These are phyloP conservation scores for Hypothenemus hampei DNA, from an alignment of 1,140 invertebrate species.

Conservation along the genomic window DNA sequence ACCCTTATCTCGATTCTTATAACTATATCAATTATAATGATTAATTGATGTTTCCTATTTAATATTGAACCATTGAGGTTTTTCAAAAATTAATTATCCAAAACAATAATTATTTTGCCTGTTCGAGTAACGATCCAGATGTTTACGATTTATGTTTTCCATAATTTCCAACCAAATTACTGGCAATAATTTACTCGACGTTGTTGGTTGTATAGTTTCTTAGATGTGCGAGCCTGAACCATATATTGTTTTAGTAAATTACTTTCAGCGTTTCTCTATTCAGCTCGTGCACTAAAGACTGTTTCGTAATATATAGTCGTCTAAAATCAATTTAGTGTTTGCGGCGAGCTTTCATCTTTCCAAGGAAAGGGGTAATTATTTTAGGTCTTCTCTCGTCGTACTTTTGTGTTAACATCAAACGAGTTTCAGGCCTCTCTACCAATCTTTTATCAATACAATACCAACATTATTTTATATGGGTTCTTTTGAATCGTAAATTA, in stretches of 20 bases:
- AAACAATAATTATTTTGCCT: neutral
- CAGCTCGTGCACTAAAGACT: conserved; percentile 20
- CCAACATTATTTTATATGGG: too few species aligned
- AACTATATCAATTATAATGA: too few species aligned
- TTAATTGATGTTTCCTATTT: too few species aligned
- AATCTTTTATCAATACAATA: too few species aligned
- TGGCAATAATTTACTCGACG: conserved; percentile 10
- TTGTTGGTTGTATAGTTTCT: conserved; percentile 1
- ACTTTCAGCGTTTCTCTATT: conserved; percentile 15
- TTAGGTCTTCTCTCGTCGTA: conserved; percentile 11
- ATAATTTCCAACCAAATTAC: conserved; percentile 3
- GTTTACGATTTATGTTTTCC: neutral
- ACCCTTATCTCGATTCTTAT: too few species aligned
- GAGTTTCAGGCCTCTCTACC: too few species aligned
- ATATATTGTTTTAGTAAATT: conserved; percentile 18
- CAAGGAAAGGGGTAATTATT: conserved; percentile 30
- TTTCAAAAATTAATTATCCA: neutral
- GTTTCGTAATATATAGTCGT: conserved; percentile 22
- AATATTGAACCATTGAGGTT: too few species aligned
- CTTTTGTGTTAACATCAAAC: neutral
- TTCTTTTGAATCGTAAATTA: too few species aligned
- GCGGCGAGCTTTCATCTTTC: conserved; percentile 28
- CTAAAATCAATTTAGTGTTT: conserved; percentile 28
- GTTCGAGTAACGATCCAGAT: neutral
- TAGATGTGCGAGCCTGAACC: neutral